These are phyloP conservation scores for Drosophila paramelanica DNA, from an alignment of 2,888 invertebrate species.

Conservation along the genomic window DNA sequence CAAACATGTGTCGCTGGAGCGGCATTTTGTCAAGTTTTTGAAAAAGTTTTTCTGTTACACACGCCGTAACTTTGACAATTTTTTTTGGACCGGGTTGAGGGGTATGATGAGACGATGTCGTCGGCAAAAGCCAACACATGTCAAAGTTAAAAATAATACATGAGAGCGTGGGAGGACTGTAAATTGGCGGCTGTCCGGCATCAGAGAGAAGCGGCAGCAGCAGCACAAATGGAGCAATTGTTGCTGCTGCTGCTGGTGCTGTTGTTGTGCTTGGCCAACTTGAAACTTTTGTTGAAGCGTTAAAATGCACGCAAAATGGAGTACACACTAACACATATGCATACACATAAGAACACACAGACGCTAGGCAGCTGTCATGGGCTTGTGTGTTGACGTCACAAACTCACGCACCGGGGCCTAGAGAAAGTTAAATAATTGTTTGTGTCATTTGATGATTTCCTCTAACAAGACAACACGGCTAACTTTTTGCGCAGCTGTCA, in stretches of 20 bases:
- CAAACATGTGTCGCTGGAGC: slow-evolving; percentile 30
- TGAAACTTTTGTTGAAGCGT: slow-evolving; percentile 62
- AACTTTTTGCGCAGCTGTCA: slow-evolving; percentile 63
- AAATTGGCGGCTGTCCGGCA: slow-evolving; percentile 23
- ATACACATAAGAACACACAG: slow-evolving; percentile 12
- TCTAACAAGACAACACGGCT: slow-evolving; percentile 65
- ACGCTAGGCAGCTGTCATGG: slow-evolving; percentile 55
- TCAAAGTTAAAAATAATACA: slow-evolving; percentile 78
- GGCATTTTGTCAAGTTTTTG: slow-evolving; percentile 72
- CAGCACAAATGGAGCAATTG: slow-evolving; percentile 46
- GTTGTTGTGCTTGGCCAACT: slow-evolving; percentile 53
- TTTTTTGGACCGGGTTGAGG: slow-evolving; percentile 34
- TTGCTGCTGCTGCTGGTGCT: slow-evolving; percentile 40
- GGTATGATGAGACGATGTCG: slow-evolving; percentile 72
- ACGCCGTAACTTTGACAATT: slow-evolving; percentile 52
- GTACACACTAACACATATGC: slow-evolving; percentile 15
- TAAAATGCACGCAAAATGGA: slow-evolving; percentile 53
- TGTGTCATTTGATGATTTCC: slow-evolving; percentile 81
- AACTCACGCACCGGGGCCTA: slow-evolving; percentile 68
- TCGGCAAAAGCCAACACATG: slow-evolving; percentile 72
- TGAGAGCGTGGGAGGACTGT: slow-evolving; percentile 17
- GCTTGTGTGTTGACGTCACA: slow-evolving; percentile 66
- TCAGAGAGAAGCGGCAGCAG: slow-evolving; percentile 1
- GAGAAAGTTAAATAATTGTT: slow-evolving; percentile 79
- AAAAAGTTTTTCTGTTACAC: slow-evolving; percentile 64